phyloP scores from a whole-genome alignment of 2,113 vertebrate genomes.

The Petaurus breviceps region DNA sequence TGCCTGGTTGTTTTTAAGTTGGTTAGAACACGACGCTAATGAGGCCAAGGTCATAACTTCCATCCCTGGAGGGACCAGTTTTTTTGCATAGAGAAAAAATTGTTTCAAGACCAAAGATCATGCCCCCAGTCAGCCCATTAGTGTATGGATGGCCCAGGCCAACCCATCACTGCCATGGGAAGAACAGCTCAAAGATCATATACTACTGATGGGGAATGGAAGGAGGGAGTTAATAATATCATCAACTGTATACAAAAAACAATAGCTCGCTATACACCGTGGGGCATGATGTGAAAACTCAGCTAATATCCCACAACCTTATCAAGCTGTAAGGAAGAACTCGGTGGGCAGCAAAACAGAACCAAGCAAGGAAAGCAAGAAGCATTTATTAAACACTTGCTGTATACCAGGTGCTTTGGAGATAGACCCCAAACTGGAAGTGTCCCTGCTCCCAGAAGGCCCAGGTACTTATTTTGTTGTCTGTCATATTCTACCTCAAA shows the following conservation, averaged over 20 bases:
- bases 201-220: neutral
- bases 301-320: neutral
- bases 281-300: neutral
- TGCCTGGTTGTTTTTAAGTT: neutral
- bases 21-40: neutral
- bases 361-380: neutral
- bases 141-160: neutral
- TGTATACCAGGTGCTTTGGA: neutral
- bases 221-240: neutral
- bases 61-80: neutral
- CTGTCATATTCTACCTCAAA: neutral
- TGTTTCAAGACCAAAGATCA: neutral
- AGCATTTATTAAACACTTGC: neutral
- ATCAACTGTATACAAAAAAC: neutral
- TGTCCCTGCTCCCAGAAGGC: neutral
- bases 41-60: neutral
- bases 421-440: neutral
- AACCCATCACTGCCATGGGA: neutral
- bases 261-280: neutral
- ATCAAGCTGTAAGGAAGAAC: neutral
- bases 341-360: neutral
- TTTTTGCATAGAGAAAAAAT: neutral
- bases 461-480: neutral
- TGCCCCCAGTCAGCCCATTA: neutral
- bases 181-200: neutral